phyloP scores from a whole-genome alignment of 2,113 vertebrate species.

The Pygoscelis adeliae region DNA sequence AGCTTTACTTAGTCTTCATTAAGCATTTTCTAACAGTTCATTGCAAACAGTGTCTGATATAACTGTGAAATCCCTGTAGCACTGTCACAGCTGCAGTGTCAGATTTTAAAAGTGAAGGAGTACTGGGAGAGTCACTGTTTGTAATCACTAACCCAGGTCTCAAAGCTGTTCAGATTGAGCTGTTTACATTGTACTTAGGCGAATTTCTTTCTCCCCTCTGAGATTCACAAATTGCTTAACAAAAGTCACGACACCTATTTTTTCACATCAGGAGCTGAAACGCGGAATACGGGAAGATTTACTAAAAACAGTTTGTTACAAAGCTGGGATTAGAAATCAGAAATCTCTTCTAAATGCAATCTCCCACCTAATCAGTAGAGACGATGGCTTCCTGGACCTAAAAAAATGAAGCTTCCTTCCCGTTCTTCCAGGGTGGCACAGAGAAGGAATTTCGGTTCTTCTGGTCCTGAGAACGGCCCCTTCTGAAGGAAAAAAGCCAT shows the following conservation, averaged over 20 bases:
- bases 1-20: conserved; percentile 15
- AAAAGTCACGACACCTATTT: not conserved
- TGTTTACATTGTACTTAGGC: conserved; percentile 4
- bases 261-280: not conserved
- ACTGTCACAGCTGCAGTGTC: not conserved
- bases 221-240: not conserved
- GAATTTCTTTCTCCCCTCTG: not conserved
- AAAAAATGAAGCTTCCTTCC: not conserved
- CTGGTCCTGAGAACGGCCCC: not conserved
- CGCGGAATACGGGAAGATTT: not conserved
- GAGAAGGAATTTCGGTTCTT: not conserved
- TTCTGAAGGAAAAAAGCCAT: not conserved
- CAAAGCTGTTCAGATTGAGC: not conserved
- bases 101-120: not conserved
- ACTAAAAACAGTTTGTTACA: not conserved
- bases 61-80: not conserved
- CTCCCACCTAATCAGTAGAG: not conserved
- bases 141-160: not conserved
- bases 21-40: not conserved
- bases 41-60: not conserved
- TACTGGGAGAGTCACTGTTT: not conserved
- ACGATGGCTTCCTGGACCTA: not conserved
- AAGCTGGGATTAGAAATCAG: not conserved
- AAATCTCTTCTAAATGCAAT: not conserved
- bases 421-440: not conserved